These are phyloP conservation scores for Limenitis camilla DNA, from an alignment of 2,888 invertebrate genomes.

Conservation along the genomic window DNA sequence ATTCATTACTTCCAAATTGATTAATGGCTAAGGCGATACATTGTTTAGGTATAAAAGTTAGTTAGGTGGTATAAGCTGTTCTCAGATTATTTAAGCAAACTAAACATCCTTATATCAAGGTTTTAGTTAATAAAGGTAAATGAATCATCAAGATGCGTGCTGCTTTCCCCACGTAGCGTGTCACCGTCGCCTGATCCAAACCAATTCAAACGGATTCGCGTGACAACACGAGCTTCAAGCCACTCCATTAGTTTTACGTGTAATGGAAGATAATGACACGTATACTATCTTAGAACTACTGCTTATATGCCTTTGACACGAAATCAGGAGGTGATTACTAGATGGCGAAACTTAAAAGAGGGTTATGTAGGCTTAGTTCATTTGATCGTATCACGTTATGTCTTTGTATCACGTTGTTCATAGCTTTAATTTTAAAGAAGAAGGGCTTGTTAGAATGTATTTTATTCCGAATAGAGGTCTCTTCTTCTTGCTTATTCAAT, in stretches of 20 bases:
- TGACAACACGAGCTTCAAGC: slow-evolving; percentile 34
- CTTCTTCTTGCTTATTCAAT: too few species aligned
- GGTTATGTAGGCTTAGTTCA: not conserved
- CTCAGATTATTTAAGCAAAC: too few species aligned
- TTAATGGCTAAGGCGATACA: too few species aligned
- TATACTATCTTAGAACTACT: slow-evolving; percentile 14
- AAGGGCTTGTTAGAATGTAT: too few species aligned
- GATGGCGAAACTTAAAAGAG: not conserved
- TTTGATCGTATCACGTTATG: not conserved
- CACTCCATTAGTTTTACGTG: slow-evolving; percentile 25
- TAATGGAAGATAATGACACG: slow-evolving; percentile 18
- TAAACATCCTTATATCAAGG: too few species aligned
- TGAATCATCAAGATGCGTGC: slow-evolving; percentile 37
- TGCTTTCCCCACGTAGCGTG: slow-evolving; percentile 49
- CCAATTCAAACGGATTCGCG: slow-evolving; percentile 33
- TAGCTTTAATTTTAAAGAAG: too few species aligned
- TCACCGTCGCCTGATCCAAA: slow-evolving; percentile 41
- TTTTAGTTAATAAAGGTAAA: not conserved
- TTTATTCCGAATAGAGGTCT: too few species aligned
- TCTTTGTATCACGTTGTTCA: not conserved
- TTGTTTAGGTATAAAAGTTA: too few species aligned
- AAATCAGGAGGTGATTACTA: slow-evolving; percentile 10
- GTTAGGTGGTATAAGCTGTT: too few species aligned
- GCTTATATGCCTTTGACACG: slow-evolving; percentile 16
- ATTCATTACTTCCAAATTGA: too few species aligned